Evolutionary conservation across 2,888 invertebrate genomes (phyloP).

Genomic region (Ornithoptera priamus): DNA sequence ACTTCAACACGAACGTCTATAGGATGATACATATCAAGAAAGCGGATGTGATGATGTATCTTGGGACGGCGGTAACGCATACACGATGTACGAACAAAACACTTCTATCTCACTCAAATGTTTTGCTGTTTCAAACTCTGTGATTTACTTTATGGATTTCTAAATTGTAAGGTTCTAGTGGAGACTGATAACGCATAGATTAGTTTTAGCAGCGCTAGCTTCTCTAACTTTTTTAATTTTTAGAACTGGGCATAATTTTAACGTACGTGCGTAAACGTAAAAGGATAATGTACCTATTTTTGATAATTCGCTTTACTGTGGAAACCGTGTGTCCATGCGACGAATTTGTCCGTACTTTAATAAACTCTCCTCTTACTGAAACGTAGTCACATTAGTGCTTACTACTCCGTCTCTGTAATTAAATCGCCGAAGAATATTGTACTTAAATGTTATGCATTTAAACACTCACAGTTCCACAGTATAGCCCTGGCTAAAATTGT

Average conservation of each 20-base stretch:
- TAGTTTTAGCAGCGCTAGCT: slow-evolving; percentile 80
- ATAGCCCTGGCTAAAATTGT: slow-evolving; percentile 49
- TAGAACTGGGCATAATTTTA: slow-evolving; percentile 63
- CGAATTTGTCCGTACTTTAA: slow-evolving; percentile 32
- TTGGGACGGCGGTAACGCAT: slow-evolving; percentile 57
- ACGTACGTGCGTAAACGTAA: slow-evolving; percentile 46
- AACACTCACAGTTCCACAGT: slow-evolving; percentile 52
- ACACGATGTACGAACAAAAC: slow-evolving; percentile 52
- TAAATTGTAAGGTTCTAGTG: slow-evolving; percentile 79
- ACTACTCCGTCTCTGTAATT: slow-evolving; percentile 15
- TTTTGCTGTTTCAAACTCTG: slow-evolving; percentile 78
- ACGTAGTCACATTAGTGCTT: slow-evolving; percentile 3
- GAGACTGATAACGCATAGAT: slow-evolving; percentile 80
- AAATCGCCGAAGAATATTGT: slow-evolving; percentile 14
- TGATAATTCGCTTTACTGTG: slow-evolving; percentile 64
- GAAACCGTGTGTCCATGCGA: slow-evolving; percentile 41
- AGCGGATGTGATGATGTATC: slow-evolving; percentile 57
- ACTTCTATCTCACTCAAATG: slow-evolving; percentile 64
- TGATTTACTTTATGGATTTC: slow-evolving; percentile 79
- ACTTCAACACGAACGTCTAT: slow-evolving; percentile 62
- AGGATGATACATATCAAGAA: slow-evolving; percentile 78
- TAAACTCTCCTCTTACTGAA: slow-evolving; percentile 1
- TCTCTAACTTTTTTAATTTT: slow-evolving; percentile 70
- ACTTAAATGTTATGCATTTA: slow-evolving; percentile 28
- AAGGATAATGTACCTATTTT: slow-evolving; percentile 59